A percentile compares a stretch with the other conserved stretches of the same genome.
These are phyloP conservation scores for Allobates femoralis DNA, from an alignment of 2,797 vertebrate species.

Conservation along the genomic window DNA sequence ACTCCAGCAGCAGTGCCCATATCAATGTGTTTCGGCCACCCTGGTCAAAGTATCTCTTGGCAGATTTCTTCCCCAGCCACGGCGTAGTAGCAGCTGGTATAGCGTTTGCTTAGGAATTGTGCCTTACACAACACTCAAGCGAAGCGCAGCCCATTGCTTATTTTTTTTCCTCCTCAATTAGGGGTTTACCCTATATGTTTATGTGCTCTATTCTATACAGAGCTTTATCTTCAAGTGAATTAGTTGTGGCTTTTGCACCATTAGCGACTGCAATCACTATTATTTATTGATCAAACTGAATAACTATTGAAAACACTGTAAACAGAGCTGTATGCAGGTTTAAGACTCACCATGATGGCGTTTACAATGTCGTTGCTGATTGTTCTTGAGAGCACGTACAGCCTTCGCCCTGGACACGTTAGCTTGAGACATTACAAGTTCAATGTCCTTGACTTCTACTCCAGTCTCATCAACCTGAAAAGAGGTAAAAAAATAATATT, in stretches of 20 bases:
- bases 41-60: too few species aligned
- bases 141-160: too few species aligned
- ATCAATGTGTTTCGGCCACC: too few species aligned
- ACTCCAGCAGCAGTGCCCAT: too few species aligned
- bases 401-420: constrained; percentile 97
- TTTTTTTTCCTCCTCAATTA: too few species aligned
- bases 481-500: neutral
- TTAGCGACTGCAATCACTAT: neutral
- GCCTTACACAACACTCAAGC: too few species aligned
- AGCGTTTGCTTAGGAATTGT: too few species aligned
- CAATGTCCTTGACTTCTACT: constrained; percentile 97
- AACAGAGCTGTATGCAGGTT: neutral
- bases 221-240: neutral
- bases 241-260: neutral
- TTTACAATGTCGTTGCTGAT: constrained; percentile 99
- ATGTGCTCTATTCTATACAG: too few species aligned
- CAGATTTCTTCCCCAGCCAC: too few species aligned
- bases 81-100: too few species aligned
- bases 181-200: too few species aligned
- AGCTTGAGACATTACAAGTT: constrained; percentile 98
- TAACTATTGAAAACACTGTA: neutral
- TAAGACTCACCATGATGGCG: constrained; percentile 92
- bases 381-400: constrained; percentile 97
- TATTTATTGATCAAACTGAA: neutral
- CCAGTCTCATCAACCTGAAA: constrained; percentile 94